phyloP scores from a whole-genome alignment of 2,888 invertebrate species.

The Pogonocherus hispidulus region DNA sequence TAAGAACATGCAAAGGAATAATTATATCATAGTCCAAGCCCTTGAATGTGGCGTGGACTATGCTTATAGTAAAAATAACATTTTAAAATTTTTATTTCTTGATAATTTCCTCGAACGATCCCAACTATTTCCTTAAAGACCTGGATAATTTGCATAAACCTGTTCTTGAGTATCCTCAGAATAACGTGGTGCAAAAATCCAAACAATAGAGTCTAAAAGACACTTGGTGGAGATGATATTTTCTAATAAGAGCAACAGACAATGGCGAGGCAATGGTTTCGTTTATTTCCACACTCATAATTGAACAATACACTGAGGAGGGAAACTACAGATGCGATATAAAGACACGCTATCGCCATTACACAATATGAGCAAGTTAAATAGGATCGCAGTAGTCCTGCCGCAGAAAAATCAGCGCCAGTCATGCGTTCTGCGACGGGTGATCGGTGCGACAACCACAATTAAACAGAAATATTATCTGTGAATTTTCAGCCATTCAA shows the following conservation, averaged over 20 bases:
- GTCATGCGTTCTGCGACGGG: background rate
- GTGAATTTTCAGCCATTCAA: background rate
- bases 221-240: slow-evolving; percentile 15
- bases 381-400: slow-evolving; percentile 16
- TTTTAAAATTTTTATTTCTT: too few relatives aligned
- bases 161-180: too few relatives aligned
- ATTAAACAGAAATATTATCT: slow-evolving; percentile 1
- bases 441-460: background rate
- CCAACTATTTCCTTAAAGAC: too few relatives aligned
- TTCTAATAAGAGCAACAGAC: slow-evolving; percentile 7
- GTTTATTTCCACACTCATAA: background rate
- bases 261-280: background rate
- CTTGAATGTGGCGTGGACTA: too few relatives aligned
- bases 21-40: too few relatives aligned
- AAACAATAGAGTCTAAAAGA: slow-evolving; percentile 8
- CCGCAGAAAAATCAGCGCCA: background rate
- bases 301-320: background rate
- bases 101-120: too few relatives aligned
- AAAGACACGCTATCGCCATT: slow-evolving; percentile 24
- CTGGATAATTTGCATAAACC: too few relatives aligned
- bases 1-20: too few relatives aligned
- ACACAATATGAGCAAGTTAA: slow-evolving; percentile 39
- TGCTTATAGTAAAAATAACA: too few relatives aligned
- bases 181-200: too few relatives aligned
- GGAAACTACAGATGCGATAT: background rate